A percentile compares a stretch with the other conserved stretches of the same genome.
Conservation (phyloP, 2,797 vertebrate species). For the Myotis vivesi region DNA sequence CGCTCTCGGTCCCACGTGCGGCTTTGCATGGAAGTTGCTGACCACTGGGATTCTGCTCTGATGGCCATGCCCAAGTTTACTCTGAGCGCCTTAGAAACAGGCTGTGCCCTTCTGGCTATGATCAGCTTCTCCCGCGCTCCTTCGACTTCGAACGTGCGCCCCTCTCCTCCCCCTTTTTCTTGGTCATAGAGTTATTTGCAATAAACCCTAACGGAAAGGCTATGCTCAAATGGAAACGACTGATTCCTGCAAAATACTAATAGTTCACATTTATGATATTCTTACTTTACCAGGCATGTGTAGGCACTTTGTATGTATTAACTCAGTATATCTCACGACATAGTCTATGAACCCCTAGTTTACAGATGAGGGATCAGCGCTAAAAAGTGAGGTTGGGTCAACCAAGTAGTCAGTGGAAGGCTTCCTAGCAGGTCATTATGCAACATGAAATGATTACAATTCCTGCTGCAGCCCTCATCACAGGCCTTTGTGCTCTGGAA, state of each 20-base stretch:
- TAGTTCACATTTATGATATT: not conserved
- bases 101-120: not conserved
- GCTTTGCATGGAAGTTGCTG: not conserved
- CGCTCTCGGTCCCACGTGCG: not conserved
- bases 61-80: not conserved
- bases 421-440: not conserved
- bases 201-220: not conserved
- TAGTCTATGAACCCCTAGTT: not conserved
- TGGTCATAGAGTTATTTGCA: not conserved
- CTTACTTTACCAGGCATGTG: not conserved
- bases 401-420: not conserved
- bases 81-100: not conserved
- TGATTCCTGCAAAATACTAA: not conserved
- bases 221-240: not conserved
- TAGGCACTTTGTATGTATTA: not conserved
- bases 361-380: not conserved
- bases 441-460: not conserved
- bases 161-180: not conserved
- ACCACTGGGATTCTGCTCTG: not conserved
- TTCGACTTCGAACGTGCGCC: not conserved
- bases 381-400: not conserved
- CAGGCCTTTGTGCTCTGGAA: not conserved
- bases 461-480: not conserved
- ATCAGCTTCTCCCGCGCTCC: too few species aligned
- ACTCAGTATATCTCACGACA: not conserved